Conservation (phyloP, 2,888 invertebrate species). For the Leptura quadrifasciata region DNA sequence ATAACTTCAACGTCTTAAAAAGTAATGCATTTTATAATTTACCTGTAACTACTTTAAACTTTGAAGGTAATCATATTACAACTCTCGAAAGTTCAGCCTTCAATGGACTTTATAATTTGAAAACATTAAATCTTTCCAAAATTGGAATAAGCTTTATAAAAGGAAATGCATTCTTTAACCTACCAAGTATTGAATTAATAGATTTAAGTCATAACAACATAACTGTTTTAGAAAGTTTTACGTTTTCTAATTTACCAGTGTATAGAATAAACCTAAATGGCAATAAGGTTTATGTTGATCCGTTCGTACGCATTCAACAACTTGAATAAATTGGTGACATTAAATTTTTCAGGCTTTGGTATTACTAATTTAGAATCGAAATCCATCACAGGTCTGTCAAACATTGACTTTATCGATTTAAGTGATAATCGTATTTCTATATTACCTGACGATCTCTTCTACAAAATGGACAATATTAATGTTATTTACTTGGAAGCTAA, state of each 20-base stretch:
- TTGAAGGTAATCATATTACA: slow-evolving; percentile 33
- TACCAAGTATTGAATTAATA: slow-evolving; percentile 15
- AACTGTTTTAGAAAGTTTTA: slow-evolving; percentile 8
- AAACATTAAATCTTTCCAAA: slow-evolving; percentile 26
- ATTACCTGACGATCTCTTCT: slow-evolving; percentile 28
- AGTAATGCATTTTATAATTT: slow-evolving; percentile 30
- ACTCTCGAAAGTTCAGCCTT: slow-evolving; percentile 37
- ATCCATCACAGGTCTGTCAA: background rate
- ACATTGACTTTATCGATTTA: slow-evolving; percentile 32
- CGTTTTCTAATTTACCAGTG: slow-evolving; percentile 31
- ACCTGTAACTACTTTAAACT: slow-evolving; percentile 15
- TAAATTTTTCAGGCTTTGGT: slow-evolving; percentile 34
- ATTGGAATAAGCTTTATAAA: slow-evolving; percentile 26
- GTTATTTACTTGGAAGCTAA: slow-evolving; percentile 34
- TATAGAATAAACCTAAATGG: slow-evolving; percentile 9
- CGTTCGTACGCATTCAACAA: slow-evolving; percentile 28
- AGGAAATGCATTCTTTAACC: slow-evolving; percentile 32
- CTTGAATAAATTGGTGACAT: slow-evolving; percentile 14
- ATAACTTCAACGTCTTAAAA: slow-evolving; percentile 33
- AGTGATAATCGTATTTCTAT: slow-evolving; percentile 35
- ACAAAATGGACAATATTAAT: background rate
- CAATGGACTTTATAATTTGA: slow-evolving; percentile 28
- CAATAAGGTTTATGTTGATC: slow-evolving; percentile 24
- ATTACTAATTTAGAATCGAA: slow-evolving; percentile 33
- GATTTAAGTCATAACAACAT: slow-evolving; percentile 32